A percentile compares a stretch with the other conserved stretches of the same genome.
phyloP scores from a whole-genome alignment of 2,113 vertebrate species.

The Pseudorasbora parva region DNA sequence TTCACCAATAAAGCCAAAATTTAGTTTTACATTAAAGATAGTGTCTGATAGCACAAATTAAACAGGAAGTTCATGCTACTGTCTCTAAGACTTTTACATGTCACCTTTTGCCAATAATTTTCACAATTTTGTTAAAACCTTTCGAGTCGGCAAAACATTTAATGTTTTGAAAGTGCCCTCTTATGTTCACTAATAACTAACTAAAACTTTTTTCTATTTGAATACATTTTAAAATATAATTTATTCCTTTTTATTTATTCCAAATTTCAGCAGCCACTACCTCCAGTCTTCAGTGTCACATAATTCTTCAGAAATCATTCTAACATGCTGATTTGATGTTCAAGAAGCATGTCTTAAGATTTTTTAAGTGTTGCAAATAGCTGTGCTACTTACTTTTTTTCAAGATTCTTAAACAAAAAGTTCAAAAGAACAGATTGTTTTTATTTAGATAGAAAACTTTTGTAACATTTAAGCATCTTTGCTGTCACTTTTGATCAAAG shows the following conservation, averaged over 20 bases:
- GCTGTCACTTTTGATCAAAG: background rate
- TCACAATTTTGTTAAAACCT: no score
- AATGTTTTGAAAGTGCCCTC: no score
- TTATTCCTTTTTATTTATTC: background rate
- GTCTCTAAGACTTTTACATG: background rate
- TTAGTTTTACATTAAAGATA: background rate
- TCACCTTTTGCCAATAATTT: no score
- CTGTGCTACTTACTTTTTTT: background rate
- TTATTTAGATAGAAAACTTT: background rate
- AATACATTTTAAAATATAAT: background rate
- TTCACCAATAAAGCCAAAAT: background rate
- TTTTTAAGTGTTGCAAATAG: background rate
- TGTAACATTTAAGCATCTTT: background rate
- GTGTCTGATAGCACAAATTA: background rate
- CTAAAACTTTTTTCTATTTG: background rate
- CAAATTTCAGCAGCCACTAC: background rate
- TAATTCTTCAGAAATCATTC: background rate
- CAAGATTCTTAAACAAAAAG: background rate
- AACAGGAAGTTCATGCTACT: background rate
- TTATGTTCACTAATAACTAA: no score
- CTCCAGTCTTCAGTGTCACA: background rate
- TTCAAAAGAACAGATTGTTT: background rate
- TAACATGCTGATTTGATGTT: background rate
- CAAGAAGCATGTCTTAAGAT: no score
- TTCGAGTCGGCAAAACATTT: no score